These are phyloP conservation scores for Nymphicus hollandicus DNA, from an alignment of 2,113 vertebrate species.

Conservation along the genomic window DNA sequence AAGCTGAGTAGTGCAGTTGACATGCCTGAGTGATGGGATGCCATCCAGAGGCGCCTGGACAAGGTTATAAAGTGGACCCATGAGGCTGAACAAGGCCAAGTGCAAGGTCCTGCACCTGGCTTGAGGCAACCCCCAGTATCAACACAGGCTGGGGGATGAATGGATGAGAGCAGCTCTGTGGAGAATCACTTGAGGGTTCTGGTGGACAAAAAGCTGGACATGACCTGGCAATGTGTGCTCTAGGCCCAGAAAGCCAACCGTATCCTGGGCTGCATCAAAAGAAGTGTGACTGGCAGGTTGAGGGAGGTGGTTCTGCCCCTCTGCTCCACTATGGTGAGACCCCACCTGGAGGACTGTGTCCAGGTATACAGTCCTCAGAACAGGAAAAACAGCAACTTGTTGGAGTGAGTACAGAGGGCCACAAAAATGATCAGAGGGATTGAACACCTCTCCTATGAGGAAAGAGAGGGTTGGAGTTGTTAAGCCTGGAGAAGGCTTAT, in stretches of 20 bases:
- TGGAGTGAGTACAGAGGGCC: background rate
- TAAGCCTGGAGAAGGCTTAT: background rate
- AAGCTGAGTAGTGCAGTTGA: background rate
- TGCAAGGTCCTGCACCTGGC: background rate
- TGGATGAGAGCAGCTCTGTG: background rate
- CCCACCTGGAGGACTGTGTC: background rate
- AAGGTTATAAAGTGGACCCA: background rate
- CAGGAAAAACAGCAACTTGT: background rate
- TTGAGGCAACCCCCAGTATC: background rate
- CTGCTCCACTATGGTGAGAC: background rate
- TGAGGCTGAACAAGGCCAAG: background rate
- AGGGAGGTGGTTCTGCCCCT: background rate
- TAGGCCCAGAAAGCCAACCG: background rate
- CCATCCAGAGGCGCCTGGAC: background rate
- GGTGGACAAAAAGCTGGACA: background rate
- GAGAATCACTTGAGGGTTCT: background rate
- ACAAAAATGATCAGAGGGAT: background rate
- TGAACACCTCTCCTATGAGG: background rate
- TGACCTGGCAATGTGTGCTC: background rate
- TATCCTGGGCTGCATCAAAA: background rate
- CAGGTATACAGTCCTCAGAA: background rate
- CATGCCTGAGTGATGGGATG: background rate
- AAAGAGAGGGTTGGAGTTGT: background rate
- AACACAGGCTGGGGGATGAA: background rate
- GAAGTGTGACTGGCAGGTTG: background rate